Percentiles rank a stretch among this genome's conserved stretches.
These are phyloP conservation scores for Agrochola circellaris DNA, from an alignment of 2,888 invertebrate genomes.

Conservation along the genomic window DNA sequence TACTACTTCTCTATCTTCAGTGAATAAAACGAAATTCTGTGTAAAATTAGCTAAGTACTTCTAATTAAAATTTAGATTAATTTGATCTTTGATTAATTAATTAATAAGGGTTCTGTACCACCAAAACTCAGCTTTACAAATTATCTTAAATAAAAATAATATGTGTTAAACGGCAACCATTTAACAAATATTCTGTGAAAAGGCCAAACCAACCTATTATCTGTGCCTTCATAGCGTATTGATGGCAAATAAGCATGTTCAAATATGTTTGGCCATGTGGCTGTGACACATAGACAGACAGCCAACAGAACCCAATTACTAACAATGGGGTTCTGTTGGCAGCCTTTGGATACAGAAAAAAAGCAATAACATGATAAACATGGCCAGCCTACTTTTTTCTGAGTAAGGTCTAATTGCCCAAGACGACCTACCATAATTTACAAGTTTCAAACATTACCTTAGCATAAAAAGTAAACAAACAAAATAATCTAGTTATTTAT, in stretches of 20 bases:
- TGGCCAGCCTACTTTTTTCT: background rate
- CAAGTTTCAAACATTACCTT: background rate
- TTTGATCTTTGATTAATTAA: too few species aligned
- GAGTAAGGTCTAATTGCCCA: background rate
- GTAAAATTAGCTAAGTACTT: too few species aligned
- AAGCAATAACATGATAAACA: background rate
- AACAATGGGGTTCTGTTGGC: background rate
- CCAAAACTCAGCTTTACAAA: too few species aligned
- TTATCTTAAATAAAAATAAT: too few species aligned
- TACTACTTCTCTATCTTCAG: background rate
- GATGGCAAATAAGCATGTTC: background rate
- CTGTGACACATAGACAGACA: background rate
- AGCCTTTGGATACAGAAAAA: background rate
- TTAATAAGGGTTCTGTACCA: too few species aligned
- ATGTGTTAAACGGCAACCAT: too few species aligned
- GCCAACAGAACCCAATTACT: background rate
- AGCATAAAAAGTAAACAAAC: slow-evolving; percentile 3
- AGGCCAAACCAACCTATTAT: background rate
- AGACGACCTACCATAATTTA: background rate
- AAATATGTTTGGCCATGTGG: background rate
- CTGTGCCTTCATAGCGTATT: background rate
- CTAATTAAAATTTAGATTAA: too few species aligned
- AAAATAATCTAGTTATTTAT: background rate
- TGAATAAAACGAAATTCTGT: background rate
- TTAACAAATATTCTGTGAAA: background rate